Conservation (phyloP, 2,797 vertebrate genomes). For the Sus cebifrons region DNA sequence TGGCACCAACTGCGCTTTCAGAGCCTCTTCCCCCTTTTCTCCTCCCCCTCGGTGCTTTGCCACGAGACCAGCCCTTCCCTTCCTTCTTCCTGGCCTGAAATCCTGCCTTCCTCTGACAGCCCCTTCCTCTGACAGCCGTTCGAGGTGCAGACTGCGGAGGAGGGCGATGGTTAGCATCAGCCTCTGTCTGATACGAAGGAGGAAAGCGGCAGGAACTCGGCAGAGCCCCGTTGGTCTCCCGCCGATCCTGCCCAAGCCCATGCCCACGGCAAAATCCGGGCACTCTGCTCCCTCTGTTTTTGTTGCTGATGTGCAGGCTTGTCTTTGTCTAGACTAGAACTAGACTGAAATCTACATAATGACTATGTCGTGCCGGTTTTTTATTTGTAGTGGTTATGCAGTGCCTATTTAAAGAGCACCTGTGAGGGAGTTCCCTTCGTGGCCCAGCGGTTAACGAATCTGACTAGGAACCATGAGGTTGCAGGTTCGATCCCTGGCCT, state of each 20-base stretch:
- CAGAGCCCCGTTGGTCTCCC: too few relatives aligned
- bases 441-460: too few relatives aligned
- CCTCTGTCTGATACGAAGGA: neutral
- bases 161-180: neutral
- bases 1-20: too few relatives aligned
- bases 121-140: neutral
- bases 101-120: neutral
- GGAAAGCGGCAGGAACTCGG: neutral
- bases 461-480: too few relatives aligned
- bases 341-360: neutral
- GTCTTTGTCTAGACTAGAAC: neutral
- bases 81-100: neutral
- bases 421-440: too few relatives aligned
- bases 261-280: neutral
- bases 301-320: neutral
- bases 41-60: neutral
- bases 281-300: too few relatives aligned
- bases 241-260: neutral
- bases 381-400: neutral
- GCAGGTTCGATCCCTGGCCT: too few relatives aligned
- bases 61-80: neutral
- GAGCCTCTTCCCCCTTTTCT: neutral
- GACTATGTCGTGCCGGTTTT: neutral
- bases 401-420: neutral
- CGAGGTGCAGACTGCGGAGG: neutral